Percentiles rank a stretch among this genome's conserved stretches.
Evolutionary conservation across 2,888 invertebrate species (phyloP).

Genomic region (Hyposoter dolosus): DNA sequence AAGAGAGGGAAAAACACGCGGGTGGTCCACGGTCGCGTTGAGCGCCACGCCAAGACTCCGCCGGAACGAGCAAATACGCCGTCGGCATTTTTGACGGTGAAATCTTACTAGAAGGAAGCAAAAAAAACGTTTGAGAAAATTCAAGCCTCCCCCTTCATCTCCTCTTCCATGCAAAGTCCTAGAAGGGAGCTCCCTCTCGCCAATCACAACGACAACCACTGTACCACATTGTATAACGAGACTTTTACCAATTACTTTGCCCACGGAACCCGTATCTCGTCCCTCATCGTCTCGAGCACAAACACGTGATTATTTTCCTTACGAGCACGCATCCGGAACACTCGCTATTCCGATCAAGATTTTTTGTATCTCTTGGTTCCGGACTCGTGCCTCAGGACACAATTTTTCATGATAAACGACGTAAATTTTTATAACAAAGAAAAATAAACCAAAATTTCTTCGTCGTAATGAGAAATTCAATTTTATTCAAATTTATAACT

Average conservation of each 20-base stretch:
- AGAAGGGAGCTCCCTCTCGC: constrained; percentile 8
- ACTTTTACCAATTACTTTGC: constrained; percentile 63
- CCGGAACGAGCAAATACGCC: constrained; percentile 84
- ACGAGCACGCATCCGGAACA: constrained; percentile 40
- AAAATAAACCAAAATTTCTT: not conserved
- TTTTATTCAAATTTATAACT: not conserved
- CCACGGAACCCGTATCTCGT: constrained; percentile 34
- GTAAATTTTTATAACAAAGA: not conserved
- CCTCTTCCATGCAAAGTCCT: not conserved
- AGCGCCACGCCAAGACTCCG: constrained; percentile 74
- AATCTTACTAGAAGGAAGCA: constrained; percentile 79
- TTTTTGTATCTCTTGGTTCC: not conserved
- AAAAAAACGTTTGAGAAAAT: constrained; percentile 16
- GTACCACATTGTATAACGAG: constrained; percentile 37
- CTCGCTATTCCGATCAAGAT: constrained; percentile 9
- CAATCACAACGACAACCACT: constrained; percentile 35
- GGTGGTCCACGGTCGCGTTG: constrained; percentile 82
- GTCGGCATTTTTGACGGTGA: constrained; percentile 83
- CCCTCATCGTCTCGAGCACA: constrained; percentile 24
- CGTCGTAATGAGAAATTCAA: not conserved
- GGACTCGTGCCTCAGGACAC: constrained; percentile 9
- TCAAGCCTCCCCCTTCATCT: not conserved
- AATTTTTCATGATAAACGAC: not conserved
- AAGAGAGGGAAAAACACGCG: constrained; percentile 75
- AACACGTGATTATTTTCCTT: constrained; percentile 49